These are phyloP conservation scores for Sylvia atricapilla DNA, from an alignment of 2,113 vertebrate genomes.

Conservation along the genomic window DNA sequence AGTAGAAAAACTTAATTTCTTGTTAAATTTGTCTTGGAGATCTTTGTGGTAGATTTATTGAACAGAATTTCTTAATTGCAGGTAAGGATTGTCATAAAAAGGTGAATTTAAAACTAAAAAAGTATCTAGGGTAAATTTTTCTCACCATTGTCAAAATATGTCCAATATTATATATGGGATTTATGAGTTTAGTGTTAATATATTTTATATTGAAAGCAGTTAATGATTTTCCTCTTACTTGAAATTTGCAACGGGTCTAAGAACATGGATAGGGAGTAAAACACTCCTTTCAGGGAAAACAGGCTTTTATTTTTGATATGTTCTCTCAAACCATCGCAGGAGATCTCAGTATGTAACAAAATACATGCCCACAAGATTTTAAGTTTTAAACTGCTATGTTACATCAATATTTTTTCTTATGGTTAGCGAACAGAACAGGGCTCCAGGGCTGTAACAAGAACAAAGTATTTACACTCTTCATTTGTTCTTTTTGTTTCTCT, in stretches of 20 bases:
- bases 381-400: not conserved
- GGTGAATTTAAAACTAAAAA: not conserved
- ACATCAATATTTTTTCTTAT: not conserved
- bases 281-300: not conserved
- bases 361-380: not conserved
- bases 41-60: not conserved
- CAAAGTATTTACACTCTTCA: not conserved
- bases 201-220: not conserved
- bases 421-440: not conserved
- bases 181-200: not conserved
- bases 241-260: not conserved
- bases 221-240: not conserved
- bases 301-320: not conserved
- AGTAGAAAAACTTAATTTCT: not conserved
- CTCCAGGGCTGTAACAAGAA: not conserved
- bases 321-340: not conserved
- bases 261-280: not conserved
- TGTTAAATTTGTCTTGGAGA: not conserved
- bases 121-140: not conserved
- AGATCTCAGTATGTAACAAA: not conserved
- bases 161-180: not conserved
- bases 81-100: not conserved
- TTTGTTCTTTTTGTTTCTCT: not conserved
- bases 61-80: not conserved
- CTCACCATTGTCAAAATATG: not conserved